phyloP scores from a whole-genome alignment of 2,113 vertebrate genomes.

The Lepisosteus osseus region DNA sequence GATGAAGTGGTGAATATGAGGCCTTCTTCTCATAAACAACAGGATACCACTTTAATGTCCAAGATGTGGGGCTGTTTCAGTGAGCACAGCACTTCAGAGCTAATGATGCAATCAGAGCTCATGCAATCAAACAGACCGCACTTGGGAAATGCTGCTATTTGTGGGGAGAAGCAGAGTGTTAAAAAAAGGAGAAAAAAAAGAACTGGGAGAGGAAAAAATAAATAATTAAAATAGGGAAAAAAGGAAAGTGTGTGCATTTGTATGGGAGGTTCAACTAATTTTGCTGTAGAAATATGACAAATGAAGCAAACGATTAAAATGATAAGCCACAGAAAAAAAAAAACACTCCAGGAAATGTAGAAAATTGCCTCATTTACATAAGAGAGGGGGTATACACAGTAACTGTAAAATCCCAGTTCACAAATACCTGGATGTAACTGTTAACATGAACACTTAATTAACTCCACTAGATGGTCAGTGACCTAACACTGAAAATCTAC shows the following conservation, averaged over 20 bases:
- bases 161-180: constrained; percentile 62
- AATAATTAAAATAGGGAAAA: background rate
- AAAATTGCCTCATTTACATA: constrained; percentile 5
- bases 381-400: background rate
- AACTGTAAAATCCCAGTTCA: background rate
- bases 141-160: constrained; percentile 72
- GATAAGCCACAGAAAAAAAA: background rate
- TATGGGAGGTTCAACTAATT: background rate
- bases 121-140: constrained; percentile 83
- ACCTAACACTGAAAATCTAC: background rate
- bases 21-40: constrained; percentile 81
- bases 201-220: constrained; percentile 1
- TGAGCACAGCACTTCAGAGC: constrained; percentile 85
- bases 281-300: constrained; percentile 3
- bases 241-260: constrained; percentile 38
- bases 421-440: no score
- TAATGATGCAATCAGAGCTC: constrained; percentile 85
- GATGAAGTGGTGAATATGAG: constrained; percentile 76
- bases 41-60: constrained; percentile 86
- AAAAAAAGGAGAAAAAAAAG: constrained; percentile 36
- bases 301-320: constrained; percentile 1
- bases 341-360: background rate
- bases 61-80: constrained; percentile 80
- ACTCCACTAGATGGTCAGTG: background rate
- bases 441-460: constrained; percentile 5